Evolutionary conservation across 2,797 vertebrate genomes (phyloP).

Genomic region (Poecilia gillii): DNA sequence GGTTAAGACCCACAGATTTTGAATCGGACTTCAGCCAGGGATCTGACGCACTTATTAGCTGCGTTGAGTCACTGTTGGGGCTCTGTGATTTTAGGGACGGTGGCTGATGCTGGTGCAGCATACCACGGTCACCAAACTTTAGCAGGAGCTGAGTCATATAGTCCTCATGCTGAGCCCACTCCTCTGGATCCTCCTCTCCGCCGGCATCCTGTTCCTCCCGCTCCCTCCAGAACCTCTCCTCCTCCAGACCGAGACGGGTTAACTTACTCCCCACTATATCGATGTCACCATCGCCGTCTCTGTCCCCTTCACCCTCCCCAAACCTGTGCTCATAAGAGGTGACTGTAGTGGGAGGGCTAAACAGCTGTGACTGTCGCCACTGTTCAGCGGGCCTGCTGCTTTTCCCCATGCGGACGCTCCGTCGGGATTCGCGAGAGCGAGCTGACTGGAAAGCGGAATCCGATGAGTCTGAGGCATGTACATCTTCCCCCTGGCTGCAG

Average conservation of each 20-base stretch:
- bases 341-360: constrained; percentile 54
- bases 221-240: constrained; percentile 90
- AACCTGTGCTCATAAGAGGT: constrained; percentile 54
- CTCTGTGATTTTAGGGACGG: constrained; percentile 78
- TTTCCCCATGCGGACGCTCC: constrained; percentile 92
- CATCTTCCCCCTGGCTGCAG: constrained; percentile 93
- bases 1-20: constrained; percentile 52
- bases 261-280: constrained; percentile 89
- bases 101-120: constrained; percentile 84
- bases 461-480: constrained; percentile 92
- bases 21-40: constrained; percentile 76
- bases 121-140: constrained; percentile 92
- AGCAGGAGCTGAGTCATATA: constrained; percentile 97
- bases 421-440: constrained; percentile 91
- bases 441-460: constrained; percentile 97
- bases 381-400: constrained; percentile 91
- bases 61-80: constrained; percentile 64
- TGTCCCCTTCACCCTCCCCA: constrained; percentile 46
- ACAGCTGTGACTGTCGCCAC: constrained; percentile 90
- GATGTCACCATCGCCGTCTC: constrained; percentile 62
- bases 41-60: constrained; percentile 60
- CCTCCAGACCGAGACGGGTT: constrained; percentile 83
- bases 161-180: constrained; percentile 98
- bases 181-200: constrained; percentile 90
- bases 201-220: constrained; percentile 79